phyloP scores from a whole-genome alignment of 2,113 vertebrate species.

The Psilopogon haemacephalus region DNA sequence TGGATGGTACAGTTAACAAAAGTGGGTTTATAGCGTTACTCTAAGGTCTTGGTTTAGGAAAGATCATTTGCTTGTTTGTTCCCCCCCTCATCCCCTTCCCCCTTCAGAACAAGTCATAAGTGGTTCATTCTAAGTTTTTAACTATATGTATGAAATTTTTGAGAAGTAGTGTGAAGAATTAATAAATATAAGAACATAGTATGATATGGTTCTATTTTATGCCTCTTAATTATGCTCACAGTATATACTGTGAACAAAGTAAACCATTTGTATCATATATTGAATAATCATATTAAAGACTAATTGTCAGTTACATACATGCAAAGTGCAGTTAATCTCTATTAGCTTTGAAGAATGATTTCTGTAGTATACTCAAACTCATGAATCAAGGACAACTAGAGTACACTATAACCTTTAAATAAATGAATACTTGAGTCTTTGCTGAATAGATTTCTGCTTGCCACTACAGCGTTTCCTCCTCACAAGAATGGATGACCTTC shows the following conservation, averaged over 20 bases:
- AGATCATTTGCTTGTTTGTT: background rate
- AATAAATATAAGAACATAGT: background rate
- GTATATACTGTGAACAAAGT: background rate
- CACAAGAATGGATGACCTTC: background rate
- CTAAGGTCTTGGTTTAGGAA: background rate
- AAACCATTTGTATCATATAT: background rate
- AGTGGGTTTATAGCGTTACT: background rate
- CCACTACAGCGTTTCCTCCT: background rate
- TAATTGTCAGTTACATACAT: background rate
- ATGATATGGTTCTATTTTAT: background rate
- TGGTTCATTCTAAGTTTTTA: background rate
- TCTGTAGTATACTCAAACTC: background rate
- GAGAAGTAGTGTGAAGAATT: background rate
- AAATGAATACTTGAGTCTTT: background rate
- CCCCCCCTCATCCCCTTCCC: rapidly evolving
- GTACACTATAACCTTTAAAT: background rate
- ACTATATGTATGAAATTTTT: background rate
- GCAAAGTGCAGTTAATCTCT: background rate
- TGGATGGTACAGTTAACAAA: background rate
- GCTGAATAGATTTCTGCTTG: background rate
- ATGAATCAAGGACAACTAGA: rapidly evolving
- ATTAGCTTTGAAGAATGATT: background rate
- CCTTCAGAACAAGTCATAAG: background rate
- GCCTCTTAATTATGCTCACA: background rate
- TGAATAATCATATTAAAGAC: background rate